These are phyloP conservation scores for Myioborus miniatus DNA, from an alignment of 2,797 vertebrate species.

Conservation along the genomic window DNA sequence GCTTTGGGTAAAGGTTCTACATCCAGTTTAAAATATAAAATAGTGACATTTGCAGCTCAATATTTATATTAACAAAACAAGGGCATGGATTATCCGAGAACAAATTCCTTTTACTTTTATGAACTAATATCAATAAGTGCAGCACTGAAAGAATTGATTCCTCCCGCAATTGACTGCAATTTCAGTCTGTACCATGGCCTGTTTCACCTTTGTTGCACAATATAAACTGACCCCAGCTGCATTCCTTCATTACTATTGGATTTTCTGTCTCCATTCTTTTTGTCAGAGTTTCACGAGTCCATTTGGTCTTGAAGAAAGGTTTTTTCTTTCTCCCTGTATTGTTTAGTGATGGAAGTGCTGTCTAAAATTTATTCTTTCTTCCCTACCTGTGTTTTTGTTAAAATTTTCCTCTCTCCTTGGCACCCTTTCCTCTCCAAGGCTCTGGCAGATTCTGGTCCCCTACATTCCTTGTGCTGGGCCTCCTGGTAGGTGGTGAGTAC, in stretches of 20 bases:
- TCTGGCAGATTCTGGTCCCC: background rate
- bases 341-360: conserved; percentile 18
- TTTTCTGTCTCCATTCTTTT: conserved; percentile 56
- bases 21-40: conserved; percentile 67
- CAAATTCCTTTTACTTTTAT: conserved; percentile 76
- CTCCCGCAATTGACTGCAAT: conserved; percentile 40
- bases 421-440: background rate
- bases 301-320: background rate
- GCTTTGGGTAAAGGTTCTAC: background rate
- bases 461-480: background rate
- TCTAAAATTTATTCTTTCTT: background rate
- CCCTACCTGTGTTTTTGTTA: background rate
- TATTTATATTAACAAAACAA: conserved; percentile 59
- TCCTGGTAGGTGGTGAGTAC: background rate
- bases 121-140: conserved; percentile 77
- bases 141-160: conserved; percentile 51
- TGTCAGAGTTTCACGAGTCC: background rate
- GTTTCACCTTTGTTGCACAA: conserved; percentile 43
- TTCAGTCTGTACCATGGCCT: conserved; percentile 16
- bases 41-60: conserved; percentile 13
- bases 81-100: conserved; percentile 65
- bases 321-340: conserved; percentile 59
- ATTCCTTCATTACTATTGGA: conserved; percentile 36
- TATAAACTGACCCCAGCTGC: conserved; percentile 72
- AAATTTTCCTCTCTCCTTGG: background rate